phyloP scores from a whole-genome alignment of 2,113 vertebrate species.

The Pungitius pungitius region DNA sequence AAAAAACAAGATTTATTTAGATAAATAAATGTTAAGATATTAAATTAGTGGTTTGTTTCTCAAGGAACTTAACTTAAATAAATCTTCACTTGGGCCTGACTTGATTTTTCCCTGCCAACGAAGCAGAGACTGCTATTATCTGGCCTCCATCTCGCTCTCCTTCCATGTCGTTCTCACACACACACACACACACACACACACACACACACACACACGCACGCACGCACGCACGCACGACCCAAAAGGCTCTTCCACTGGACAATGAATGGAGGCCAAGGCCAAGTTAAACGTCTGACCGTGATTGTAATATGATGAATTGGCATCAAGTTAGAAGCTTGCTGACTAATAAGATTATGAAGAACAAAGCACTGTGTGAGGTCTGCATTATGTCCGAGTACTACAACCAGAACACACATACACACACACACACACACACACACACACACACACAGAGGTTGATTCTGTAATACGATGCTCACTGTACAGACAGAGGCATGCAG shows the following conservation, averaged over 20 bases:
- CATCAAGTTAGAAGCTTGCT: slow-evolving; percentile 40
- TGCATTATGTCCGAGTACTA: slow-evolving; percentile 15
- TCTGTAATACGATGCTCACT: slow-evolving; percentile 52
- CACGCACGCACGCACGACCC: slow-evolving; percentile 11
- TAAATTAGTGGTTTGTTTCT: background rate
- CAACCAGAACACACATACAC: background rate
- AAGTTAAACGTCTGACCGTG: slow-evolving; percentile 20
- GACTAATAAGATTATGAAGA: slow-evolving; percentile 45
- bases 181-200: background rate
- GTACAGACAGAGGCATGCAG: slow-evolving; percentile 47
- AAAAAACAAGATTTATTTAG: background rate
- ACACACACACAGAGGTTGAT: slow-evolving; percentile 6
- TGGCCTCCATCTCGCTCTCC: slow-evolving; percentile 1
- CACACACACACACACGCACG: slow-evolving; percentile 1
- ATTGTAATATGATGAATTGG: slow-evolving; percentile 37
- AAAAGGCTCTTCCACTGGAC: slow-evolving; percentile 10
- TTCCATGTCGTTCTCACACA: background rate
- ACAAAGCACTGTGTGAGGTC: slow-evolving; percentile 40
- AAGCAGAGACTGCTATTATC: slow-evolving; percentile 7
- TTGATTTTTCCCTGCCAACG: background rate
- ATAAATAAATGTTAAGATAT: background rate
- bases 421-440: slow-evolving; percentile 28
- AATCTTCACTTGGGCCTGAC: background rate
- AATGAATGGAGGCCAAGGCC: slow-evolving; percentile 15
- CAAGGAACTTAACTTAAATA: background rate